phyloP scores from a whole-genome alignment of 1,140 invertebrate species.

The Atta colombica region DNA sequence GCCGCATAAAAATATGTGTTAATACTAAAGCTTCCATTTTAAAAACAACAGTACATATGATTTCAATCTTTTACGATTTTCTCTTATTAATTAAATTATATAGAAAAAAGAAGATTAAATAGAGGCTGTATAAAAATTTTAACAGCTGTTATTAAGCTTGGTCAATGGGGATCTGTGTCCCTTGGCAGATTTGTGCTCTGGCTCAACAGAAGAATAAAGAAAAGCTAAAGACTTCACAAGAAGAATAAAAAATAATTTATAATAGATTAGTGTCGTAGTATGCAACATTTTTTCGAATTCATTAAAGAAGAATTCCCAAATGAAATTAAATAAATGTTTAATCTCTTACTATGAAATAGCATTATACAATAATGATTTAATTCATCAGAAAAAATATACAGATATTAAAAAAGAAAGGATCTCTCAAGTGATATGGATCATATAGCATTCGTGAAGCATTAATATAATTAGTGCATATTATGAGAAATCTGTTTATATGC shows the following conservation, averaged over 20 bases:
- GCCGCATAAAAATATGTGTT: constrained; percentile 42
- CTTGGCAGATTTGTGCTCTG: constrained; percentile 62
- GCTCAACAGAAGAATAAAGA: constrained; percentile 50
- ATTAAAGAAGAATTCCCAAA: neutral
- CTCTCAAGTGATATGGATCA: neutral
- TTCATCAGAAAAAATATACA: neutral
- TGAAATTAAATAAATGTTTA: constrained; percentile 2
- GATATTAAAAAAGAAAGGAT: neutral
- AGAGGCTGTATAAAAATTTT: constrained; percentile 46
- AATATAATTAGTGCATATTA: constrained; percentile 8
- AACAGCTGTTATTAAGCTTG: constrained; percentile 63
- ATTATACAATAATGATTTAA: neutral
- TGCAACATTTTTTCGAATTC: constrained; percentile 6
- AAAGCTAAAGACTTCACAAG: constrained; percentile 31
- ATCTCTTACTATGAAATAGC: neutral
- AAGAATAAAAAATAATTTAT: constrained; percentile 17
- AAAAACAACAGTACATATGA: constrained; percentile 28
- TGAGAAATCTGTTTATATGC: neutral
- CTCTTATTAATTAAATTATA: constrained; percentile 40
- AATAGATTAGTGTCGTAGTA: neutral
- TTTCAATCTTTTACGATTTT: neutral
- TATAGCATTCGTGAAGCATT: neutral
- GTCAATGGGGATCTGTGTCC: constrained; percentile 49
- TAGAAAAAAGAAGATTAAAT: constrained; percentile 26
- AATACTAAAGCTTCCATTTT: constrained; percentile 18